A percentile compares a stretch with the other conserved stretches of the same genome.
Evolutionary conservation across 1,140 invertebrate genomes (phyloP).

Genomic region (Harlomillsia oculata): DNA sequence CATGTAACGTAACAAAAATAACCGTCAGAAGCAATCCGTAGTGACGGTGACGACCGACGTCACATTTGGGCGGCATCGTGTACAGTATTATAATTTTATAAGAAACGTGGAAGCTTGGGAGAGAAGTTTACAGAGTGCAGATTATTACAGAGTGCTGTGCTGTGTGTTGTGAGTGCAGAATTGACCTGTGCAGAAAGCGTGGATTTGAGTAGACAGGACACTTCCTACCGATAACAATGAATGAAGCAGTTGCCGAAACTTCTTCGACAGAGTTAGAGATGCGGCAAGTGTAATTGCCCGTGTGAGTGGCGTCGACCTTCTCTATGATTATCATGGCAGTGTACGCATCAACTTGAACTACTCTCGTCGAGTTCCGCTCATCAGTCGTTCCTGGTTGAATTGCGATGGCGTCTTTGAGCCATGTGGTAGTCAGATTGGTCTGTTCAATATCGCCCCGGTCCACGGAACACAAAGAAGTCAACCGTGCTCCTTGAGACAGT

Average conservation of each 20-base stretch:
- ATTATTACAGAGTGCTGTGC: no score
- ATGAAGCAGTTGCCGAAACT: constrained; percentile 50
- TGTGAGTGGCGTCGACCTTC: constrained; percentile 33
- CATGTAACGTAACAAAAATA: no score
- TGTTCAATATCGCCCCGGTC: constrained; percentile 50
- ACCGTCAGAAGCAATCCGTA: no score
- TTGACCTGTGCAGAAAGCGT: background rate
- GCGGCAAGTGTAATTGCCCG: constrained; percentile 41
- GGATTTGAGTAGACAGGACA: background rate
- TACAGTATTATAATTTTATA: no score
- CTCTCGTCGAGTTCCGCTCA: constrained; percentile 5
- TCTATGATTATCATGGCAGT: constrained; percentile 48
- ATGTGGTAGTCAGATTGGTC: constrained; percentile 45
- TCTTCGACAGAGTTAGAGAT: constrained; percentile 47
- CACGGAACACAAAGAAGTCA: constrained; percentile 55
- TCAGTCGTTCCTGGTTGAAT: constrained; percentile 26
- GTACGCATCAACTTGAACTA: constrained; percentile 41
- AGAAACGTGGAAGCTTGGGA: no score
- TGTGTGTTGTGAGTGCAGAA: no score
- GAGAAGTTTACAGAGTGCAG: no score
- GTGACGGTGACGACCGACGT: no score
- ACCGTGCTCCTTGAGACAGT: constrained; percentile 46
- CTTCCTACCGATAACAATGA: constrained; percentile 54
- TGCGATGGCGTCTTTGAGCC: constrained; percentile 49
- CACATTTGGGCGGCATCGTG: no score